A percentile compares a stretch with the other conserved stretches of the same genome.
phyloP scores from a whole-genome alignment of 2,797 vertebrate species.

The Cossypha dichroa region DNA sequence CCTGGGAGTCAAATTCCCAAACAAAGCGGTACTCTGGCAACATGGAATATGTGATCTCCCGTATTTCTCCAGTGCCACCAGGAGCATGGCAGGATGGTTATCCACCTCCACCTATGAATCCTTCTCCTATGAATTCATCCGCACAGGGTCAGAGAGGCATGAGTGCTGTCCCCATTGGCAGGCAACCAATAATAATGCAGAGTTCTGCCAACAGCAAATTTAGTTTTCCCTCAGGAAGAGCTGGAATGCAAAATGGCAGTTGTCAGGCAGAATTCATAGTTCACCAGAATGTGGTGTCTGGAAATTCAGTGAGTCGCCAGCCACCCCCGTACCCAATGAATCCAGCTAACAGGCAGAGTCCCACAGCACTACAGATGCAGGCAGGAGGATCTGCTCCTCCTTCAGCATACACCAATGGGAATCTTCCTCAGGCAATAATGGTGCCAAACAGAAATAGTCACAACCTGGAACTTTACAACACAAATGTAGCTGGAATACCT shows the following conservation, averaged over 20 bases:
- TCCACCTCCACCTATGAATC: slow-evolving; percentile 78
- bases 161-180: slow-evolving; percentile 86
- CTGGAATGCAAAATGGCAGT: slow-evolving; percentile 85
- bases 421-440: slow-evolving; percentile 86
- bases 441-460: slow-evolving; percentile 91
- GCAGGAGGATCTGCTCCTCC: slow-evolving; percentile 83
- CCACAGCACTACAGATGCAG: slow-evolving; percentile 89
- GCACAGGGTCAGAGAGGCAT: slow-evolving; percentile 87
- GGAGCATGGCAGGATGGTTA: slow-evolving; percentile 89
- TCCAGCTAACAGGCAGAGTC: slow-evolving; percentile 86
- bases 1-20: slow-evolving; percentile 90
- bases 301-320: slow-evolving; percentile 80
- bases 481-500: slow-evolving; percentile 77
- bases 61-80: slow-evolving; percentile 92
- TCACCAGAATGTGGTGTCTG: slow-evolving; percentile 78
- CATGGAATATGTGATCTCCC: slow-evolving; percentile 90
- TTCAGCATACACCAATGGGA: slow-evolving; percentile 87
- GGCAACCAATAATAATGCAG: slow-evolving; percentile 97
- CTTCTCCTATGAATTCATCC: slow-evolving; percentile 73
- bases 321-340: slow-evolving; percentile 90
- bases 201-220: slow-evolving; percentile 88
- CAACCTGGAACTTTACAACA: slow-evolving; percentile 91
- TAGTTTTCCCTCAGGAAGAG: slow-evolving; percentile 86
- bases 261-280: slow-evolving; percentile 88
- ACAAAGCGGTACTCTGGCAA: slow-evolving; percentile 94